Base-by-base conservation (phyloP, 2,888 invertebrate genomes). In the Sphinx pinastri region DNA sequence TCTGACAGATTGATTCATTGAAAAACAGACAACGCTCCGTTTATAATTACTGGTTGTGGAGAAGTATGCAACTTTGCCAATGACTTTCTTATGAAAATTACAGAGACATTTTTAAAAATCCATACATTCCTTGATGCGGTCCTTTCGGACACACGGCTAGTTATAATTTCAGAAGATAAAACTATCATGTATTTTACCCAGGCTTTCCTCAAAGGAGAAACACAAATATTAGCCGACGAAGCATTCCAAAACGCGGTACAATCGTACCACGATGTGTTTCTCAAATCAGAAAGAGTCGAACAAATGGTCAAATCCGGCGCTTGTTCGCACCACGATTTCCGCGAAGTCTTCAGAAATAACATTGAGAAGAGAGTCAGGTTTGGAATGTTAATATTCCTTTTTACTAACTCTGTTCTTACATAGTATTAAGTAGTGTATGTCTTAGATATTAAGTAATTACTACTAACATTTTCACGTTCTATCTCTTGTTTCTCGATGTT, bases 221-320 rank as follows among this genome's bases (percentile, higher is more conserved):
- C 99, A n/a, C 98, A 98, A 92, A 99, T 99, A 83, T 96, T 98
- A 94, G 98, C 99, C 12, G 99, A 99, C 88, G 99, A 99, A 91
- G 99, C 99, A 70, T 99, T 99, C 92, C 99, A 98, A 87, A 99
- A 99, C 91, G 99, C 99, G 54, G 98, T 99, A 70, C 99, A 99
- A 91, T 98, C 98, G 83, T 98, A 98, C 93, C 97, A 96, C 87
- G 99, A 99, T 88, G 98, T 99, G 74, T 99, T 99, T 94, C 95
- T 99, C 59, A 98, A 98, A 89, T 99, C 99, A 52, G 99, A 99
- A 88, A 95, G 99, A 76, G 98, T 99, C 60, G 95, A 97, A 75
- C 98, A 98, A 92, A 99, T 99, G 98, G 99, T 99, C 68, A 97
- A 97, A 84, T 98, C 99, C 70, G 99, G 99, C 57, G 99, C 99